Percentiles rank a stretch among this genome's conserved stretches.
Evolutionary conservation across 2,797 vertebrate genomes (phyloP).

Genomic region (Morus bassanus): DNA sequence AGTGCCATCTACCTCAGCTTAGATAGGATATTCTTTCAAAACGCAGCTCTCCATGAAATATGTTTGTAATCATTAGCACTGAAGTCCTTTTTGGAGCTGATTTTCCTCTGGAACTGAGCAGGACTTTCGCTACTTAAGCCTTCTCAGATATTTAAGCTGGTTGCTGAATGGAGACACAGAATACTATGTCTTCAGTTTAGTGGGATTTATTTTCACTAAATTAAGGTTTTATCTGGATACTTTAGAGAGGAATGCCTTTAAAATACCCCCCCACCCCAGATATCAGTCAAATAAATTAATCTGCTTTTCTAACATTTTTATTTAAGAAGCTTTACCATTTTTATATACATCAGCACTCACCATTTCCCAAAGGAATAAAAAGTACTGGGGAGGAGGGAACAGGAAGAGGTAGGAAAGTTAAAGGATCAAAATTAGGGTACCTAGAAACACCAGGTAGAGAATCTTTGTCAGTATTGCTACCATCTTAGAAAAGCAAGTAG

Average conservation of each 20-base stretch:
- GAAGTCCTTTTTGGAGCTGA: background rate
- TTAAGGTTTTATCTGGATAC: background rate
- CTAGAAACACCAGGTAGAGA: background rate
- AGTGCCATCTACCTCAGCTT: background rate
- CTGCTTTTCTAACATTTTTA: background rate
- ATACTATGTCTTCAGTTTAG: background rate
- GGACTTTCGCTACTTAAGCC: background rate
- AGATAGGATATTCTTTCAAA: background rate
- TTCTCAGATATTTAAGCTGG: background rate
- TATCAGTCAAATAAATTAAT: background rate
- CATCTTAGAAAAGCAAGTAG: background rate
- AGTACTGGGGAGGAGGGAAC: rapidly evolving
- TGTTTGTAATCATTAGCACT: background rate
- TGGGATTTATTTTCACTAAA: background rate
- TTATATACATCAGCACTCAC: background rate
- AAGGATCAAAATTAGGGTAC: background rate
- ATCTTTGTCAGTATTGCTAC: background rate
- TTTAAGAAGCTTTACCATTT: background rate
- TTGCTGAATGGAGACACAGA: background rate
- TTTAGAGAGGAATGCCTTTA: background rate
- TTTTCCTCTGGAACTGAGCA: background rate
- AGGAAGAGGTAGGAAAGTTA: background rate
- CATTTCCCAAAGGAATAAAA: background rate
- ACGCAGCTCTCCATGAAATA: background rate
- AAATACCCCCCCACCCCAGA: background rate